Evolutionary conservation across 1,140 invertebrate species (phyloP).

Genomic region (Ceratitis capitata): DNA sequence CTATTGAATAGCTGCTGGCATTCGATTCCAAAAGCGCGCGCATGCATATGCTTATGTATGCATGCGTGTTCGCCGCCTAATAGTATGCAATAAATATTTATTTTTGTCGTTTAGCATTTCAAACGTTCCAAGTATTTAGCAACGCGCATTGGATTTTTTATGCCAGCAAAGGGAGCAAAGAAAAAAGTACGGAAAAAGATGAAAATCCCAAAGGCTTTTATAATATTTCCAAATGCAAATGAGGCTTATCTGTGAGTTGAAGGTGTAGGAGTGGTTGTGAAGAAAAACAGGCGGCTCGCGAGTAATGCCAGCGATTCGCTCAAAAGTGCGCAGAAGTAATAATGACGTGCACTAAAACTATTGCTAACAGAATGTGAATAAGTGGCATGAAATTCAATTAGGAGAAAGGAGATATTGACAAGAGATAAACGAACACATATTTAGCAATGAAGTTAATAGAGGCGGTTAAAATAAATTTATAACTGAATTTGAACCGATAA

Average conservation of each 20-base stretch:
- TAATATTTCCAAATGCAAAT: constrained; percentile 1
- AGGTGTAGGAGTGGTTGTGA: background rate
- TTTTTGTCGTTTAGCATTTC: constrained; percentile 17
- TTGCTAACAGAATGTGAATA: background rate
- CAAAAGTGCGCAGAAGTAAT: background rate
- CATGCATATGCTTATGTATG: too few species aligned
- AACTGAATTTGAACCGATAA: background rate
- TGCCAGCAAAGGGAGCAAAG: background rate
- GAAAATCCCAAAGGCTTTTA: background rate
- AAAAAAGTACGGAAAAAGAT: background rate
- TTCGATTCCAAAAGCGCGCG: background rate
- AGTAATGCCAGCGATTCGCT: background rate
- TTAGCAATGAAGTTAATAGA: background rate
- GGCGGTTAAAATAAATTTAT: background rate
- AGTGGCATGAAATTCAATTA: background rate
- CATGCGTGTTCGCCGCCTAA: background rate
- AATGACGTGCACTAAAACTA: background rate
- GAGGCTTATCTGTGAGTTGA: background rate
- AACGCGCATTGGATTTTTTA: constrained; percentile 17
- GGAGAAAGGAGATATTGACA: background rate
- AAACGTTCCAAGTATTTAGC: background rate
- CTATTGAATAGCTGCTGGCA: background rate
- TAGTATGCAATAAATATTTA: constrained; percentile 25
- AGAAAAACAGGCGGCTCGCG: background rate
- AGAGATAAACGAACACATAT: background rate